Evolutionary conservation across 2,113 vertebrate species (phyloP).

Genomic region (Pimephales promelas): DNA sequence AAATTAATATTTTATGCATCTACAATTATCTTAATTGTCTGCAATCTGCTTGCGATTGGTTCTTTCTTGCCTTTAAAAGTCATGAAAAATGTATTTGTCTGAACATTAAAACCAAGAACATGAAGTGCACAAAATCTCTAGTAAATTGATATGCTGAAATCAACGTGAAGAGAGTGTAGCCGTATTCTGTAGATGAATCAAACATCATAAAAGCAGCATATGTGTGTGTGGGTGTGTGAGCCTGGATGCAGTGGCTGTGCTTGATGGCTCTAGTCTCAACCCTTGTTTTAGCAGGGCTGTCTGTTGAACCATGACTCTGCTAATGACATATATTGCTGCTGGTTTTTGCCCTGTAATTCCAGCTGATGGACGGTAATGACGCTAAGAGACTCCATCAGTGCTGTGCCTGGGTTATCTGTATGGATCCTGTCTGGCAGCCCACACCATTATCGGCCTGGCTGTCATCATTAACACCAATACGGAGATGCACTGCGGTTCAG

Average conservation of each 20-base stretch:
- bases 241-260: not conserved
- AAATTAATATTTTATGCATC: conserved; percentile 40
- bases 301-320: conserved; percentile 48
- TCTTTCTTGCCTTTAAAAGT: conserved; percentile 31
- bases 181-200: not conserved
- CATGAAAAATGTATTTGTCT: conserved; percentile 28
- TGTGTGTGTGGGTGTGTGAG: not conserved
- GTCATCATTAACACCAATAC: conserved; percentile 72
- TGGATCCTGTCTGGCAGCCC: conserved; percentile 67
- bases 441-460: conserved; percentile 68
- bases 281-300: conserved; percentile 37
- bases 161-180: not conserved
- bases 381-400: conserved; percentile 68
- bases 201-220: not conserved
- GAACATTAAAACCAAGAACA: conserved; percentile 4
- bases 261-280: conserved; percentile 61
- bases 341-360: conserved; percentile 71
- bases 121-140: not conserved
- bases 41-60: not conserved
- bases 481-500: conserved; percentile 69
- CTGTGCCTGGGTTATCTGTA: conserved; percentile 73
- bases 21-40: conserved; percentile 46
- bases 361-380: conserved; percentile 73
- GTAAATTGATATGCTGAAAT: not conserved
- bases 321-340: conserved; percentile 65